Percentiles rank a stretch among this genome's conserved stretches.
phyloP scores from a whole-genome alignment of 2,888 invertebrate species.

The Cenopis cana region DNA sequence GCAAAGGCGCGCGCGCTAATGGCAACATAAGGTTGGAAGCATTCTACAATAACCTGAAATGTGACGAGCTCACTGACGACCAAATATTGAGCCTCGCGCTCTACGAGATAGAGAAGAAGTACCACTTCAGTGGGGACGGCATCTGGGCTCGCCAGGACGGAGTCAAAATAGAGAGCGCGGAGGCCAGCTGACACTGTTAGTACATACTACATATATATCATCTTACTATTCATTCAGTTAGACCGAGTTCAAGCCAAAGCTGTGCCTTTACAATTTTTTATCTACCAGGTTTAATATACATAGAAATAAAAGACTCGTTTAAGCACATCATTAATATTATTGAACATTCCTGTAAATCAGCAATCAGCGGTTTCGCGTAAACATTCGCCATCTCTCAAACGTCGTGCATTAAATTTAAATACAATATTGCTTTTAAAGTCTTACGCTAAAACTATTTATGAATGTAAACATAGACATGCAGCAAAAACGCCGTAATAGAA shows the following conservation, averaged over 20 bases:
- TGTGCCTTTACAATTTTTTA: not conserved
- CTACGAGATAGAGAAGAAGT: conserved; percentile 89
- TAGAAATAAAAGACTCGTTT: conserved; percentile 62
- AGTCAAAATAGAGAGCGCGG: conserved; percentile 51
- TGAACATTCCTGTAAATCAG: conserved; percentile 54
- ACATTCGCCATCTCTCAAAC: conserved; percentile 45
- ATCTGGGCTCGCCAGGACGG: conserved; percentile 84
- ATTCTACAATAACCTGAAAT: conserved; percentile 59
- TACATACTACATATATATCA: not conserved
- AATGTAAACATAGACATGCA: conserved; percentile 37
- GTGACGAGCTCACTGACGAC: conserved; percentile 66
- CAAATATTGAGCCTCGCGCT: conserved; percentile 87
- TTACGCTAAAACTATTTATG: conserved; percentile 53
- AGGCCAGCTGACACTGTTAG: conserved; percentile 26
- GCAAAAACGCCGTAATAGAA: conserved; percentile 30
- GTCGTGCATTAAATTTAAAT: conserved; percentile 38
- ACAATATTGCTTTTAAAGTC: conserved; percentile 64
- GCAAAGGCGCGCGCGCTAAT: conserved; percentile 48
- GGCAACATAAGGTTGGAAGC: conserved; percentile 52
- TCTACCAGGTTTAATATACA: not conserved
- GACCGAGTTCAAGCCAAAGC: not conserved
- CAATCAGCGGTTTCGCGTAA: conserved; percentile 56
- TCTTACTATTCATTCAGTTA: not conserved
- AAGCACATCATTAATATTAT: conserved; percentile 74
- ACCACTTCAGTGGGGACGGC: conserved; percentile 91